Base-by-base conservation (phyloP, 1,140 invertebrate genomes). In the Pararge aegeria region DNA sequence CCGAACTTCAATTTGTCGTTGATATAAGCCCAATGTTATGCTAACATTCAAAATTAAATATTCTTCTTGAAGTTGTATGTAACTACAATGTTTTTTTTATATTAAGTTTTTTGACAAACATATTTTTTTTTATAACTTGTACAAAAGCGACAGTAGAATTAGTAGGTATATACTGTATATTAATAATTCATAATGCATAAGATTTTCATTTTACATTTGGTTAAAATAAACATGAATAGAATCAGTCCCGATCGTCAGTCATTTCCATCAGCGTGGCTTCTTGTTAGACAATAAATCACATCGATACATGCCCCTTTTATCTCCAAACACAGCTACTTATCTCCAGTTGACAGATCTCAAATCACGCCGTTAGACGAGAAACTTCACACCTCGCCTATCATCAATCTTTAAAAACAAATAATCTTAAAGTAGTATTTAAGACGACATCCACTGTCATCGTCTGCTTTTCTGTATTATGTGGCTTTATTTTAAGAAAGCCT, bases 321-420 rank as follows among this genome's bases (percentile, higher is more conserved):
- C 52, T 57, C 34, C 52, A 38, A 55, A 64, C 46, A 59, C 30
- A 37, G 20, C 66, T 48, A 65, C 62, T 64, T 61, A 60, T 64
- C 66, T 64, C 40, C 34, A 50, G 62, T 54, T 68, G 69, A 71
- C 57, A 68, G 50, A 63, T 68, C 48, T 40, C 40, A 49, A 56
- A 48, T 55, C 46, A 5, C 46, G 44, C 29, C 49, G 63, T 66
- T n/a, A n/a, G 66, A 67, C 64, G 58, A 64, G 58, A 69, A 68
- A 79, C 64, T 83, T 86, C 79, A 83, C 83, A 80, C 79, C 75
- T 83, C 68, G 20, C 42, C 61, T 63, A 61, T 72, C 70, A 86
- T 83, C 74, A 81, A 80, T 83, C 79, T 80, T 75, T 70, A 65
- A 57, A 74, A 79, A 78, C 70, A 81, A 81, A 80, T 75, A 75